A percentile compares a stretch with the other conserved stretches of the same genome.
phyloP scores from a whole-genome alignment of 2,797 vertebrate species.

The Coregonus ussuriensis region DNA sequence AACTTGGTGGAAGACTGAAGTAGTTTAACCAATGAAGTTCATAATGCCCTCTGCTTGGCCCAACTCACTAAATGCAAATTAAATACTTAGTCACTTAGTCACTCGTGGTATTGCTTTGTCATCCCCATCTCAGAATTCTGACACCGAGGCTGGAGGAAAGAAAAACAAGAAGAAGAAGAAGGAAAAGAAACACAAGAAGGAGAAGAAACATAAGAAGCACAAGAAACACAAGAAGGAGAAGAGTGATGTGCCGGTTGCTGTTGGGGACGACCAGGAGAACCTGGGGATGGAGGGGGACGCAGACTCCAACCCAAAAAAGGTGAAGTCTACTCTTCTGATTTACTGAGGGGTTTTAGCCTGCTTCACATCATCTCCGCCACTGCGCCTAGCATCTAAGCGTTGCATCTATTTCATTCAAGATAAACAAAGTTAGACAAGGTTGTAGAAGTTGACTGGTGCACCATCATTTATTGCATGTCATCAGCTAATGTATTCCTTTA shows the following conservation, averaged over 20 bases:
- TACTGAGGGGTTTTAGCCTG: background rate
- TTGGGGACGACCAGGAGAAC: slow-evolving; percentile 58
- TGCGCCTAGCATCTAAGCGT: background rate
- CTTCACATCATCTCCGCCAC: background rate
- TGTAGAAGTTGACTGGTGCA: background rate
- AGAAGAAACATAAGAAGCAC: slow-evolving; percentile 99
- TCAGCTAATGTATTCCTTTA: background rate
- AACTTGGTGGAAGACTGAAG: too few relatives aligned
- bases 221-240: slow-evolving; percentile 99
- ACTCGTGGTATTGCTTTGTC: background rate
- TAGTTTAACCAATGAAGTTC: too few relatives aligned
- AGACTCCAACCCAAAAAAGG: slow-evolving; percentile 89
- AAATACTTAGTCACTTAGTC: too few relatives aligned
- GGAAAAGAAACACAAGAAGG: slow-evolving; percentile 99
- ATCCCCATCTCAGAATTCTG: slow-evolving; percentile 83
- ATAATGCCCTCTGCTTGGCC: too few relatives aligned
- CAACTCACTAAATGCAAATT: too few relatives aligned
- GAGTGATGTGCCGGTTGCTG: slow-evolving; percentile 39
- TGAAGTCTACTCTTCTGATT: slow-evolving; percentile 57
- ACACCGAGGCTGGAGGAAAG: slow-evolving; percentile 88
- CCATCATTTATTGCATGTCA: background rate
- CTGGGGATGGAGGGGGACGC: slow-evolving; percentile 66
- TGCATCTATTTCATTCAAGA: too few relatives aligned
- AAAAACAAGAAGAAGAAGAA: slow-evolving; percentile 98
- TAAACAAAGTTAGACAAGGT: too few relatives aligned